Evolutionary conservation across 1,140 invertebrate species (phyloP).

Genomic region (Scaptomyza hsui): DNA sequence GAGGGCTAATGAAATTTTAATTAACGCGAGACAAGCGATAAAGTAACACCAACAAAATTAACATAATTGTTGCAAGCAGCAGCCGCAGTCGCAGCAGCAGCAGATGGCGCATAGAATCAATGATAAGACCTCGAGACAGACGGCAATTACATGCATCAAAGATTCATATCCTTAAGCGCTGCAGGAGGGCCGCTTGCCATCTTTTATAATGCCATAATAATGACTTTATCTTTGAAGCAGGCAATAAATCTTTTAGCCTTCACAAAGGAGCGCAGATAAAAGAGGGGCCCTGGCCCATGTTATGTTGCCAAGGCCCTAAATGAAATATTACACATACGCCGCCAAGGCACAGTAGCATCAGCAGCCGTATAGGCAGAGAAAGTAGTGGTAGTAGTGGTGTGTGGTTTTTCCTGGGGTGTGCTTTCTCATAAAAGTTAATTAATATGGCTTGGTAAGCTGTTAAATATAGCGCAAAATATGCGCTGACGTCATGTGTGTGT

Average conservation of each 20-base stretch:
- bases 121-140: constrained; percentile 47
- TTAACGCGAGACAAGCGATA: constrained; percentile 77
- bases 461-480: constrained; percentile 75
- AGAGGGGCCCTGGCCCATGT: constrained; percentile 19
- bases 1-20: constrained; percentile 77
- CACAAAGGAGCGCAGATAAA: constrained; percentile 64
- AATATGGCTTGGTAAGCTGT: constrained; percentile 74
- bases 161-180: constrained; percentile 79
- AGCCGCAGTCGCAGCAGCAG: not conserved
- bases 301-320: constrained; percentile 58
- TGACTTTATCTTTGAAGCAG: constrained; percentile 79
- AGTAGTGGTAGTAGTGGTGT: constrained; percentile 2
- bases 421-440: constrained; percentile 77
- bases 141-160: constrained; percentile 79
- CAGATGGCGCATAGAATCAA: constrained; percentile 50
- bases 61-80: constrained; percentile 42
- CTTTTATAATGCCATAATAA: constrained; percentile 78
- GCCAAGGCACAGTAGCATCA: constrained; percentile 24
- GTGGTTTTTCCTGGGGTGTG: not conserved
- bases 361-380: not conserved
- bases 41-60: constrained; percentile 62
- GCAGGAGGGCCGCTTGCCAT: constrained; percentile 47
- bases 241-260: constrained; percentile 73
- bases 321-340: constrained; percentile 76
- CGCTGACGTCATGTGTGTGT: constrained; percentile 45